Evolutionary conservation across 2,888 invertebrate genomes (phyloP), one percentile per base, ranked within the genome.

Genomic region (Sialis lutaria): DNA sequence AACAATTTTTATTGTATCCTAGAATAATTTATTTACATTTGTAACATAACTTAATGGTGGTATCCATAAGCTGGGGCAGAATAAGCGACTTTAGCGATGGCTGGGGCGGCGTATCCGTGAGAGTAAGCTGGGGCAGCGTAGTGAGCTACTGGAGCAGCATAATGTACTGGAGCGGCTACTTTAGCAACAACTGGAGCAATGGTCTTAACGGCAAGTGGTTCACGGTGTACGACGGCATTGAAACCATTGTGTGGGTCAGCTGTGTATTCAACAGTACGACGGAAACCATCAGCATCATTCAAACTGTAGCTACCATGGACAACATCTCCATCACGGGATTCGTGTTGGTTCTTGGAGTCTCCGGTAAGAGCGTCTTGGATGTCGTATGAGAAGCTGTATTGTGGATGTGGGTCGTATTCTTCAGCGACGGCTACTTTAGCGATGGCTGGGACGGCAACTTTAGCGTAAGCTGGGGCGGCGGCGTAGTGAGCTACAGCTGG

Each of bases 321-420:
- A 1, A 64, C 55, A 48, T 65, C 65, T 0, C 69, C 70, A 48
- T 58, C 60, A 33, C 67, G 60, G 37, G 61, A 56, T 53, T 70
- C 70, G 46, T 67, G 65, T 50, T 67, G 64, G 44, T 64, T 67
- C 55, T 69, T 69, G 9, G 60, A 59, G 52, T 70, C 70, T 34
- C 70, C 69, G 1, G 70, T 69, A 1, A 59, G 56, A 2, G 64
- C 78, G 67, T 72, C 78, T 64, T 66, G 73, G 63, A 68, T 58
- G 45, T 64, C 59, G 54, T 70, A 71, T 2, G 67, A 66, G 53
- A 67, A 70, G 50, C 64, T 67, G 55, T 70, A 70, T 47, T 69
- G 67, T 6, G 49, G 40, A 35, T 58, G 57, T 6, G 57, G 54
- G 32, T 56, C 53, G 48, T 57, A 59, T 31, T 58, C 57, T 30